Evolutionary conservation across 2,888 invertebrate genomes (phyloP), one percentile per base, ranked within the genome.

Genomic region (Cantharis lateralis): DNA sequence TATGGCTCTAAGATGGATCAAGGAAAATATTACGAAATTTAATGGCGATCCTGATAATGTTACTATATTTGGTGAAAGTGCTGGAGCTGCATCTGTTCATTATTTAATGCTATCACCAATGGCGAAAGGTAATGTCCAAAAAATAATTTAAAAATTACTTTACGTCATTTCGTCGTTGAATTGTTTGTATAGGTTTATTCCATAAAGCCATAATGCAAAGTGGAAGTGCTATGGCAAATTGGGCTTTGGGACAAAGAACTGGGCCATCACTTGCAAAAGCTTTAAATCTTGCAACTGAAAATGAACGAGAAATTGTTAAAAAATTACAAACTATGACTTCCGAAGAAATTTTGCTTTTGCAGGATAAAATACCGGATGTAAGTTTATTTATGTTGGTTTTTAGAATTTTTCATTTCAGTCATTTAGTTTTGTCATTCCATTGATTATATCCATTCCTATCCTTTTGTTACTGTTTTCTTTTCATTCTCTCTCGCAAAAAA

Each of bases 1-100:
- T 15, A 28, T 68, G 48, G 72, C 72, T 24, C 18, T 72, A 7
- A 68, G 15, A 72, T 72, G 72, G 72, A 61, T 72, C 0, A 15
- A 66, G 87, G 88, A 80, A 87, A 89, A 89, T 75, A 88, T 88
- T 3, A 80, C 84, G 3, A 84, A 84, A 71, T 89, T 89, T 80
- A 89, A 88, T 13, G 89, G 89, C 1, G 87, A 89, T 82, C 84
- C 87, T 0, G 81, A 86, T 3, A 89, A 89, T 68, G 88, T 89
- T 10, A 89, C 89, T 0, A 82, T 89, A 0, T 87, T 89, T 76
- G 89, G 88, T 4, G 87, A 89, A 81, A 88, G 89, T 77, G 72
- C 64, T 16, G 72, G 72, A 5, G 72, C 15, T 7, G 72, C 32
- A 15, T 72, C 72, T 10, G 48, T 64, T 4, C 72, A 72, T 66